Evolutionary conservation across 2,888 invertebrate species (phyloP).

Genomic region (Cephus nigrinus): DNA sequence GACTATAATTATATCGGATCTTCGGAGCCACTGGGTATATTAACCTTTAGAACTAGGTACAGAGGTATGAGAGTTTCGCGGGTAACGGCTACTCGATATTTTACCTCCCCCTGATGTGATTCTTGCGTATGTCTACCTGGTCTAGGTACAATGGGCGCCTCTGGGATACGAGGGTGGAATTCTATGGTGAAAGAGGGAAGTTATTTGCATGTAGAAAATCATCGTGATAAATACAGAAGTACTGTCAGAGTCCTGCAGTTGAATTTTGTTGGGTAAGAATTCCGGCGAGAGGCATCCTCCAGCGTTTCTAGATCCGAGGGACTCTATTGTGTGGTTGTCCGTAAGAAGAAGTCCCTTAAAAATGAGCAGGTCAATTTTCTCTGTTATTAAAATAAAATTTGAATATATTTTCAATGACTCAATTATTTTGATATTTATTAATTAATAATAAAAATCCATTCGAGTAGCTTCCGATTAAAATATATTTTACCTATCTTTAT

Average conservation of each 20-base stretch:
- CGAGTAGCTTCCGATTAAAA: neutral
- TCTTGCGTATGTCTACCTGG: neutral
- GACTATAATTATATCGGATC: constrained; percentile 59
- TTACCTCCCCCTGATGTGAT: neutral
- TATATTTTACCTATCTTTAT: neutral
- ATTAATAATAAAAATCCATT: neutral
- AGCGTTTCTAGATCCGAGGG: neutral
- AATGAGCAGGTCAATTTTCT: neutral
- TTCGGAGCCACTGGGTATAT: constrained; percentile 50
- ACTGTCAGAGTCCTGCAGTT: constrained; percentile 20
- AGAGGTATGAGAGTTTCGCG: neutral
- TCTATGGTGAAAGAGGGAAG: constrained; percentile 31
- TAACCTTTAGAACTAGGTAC: constrained; percentile 16
- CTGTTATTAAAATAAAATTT: neutral
- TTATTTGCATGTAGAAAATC: constrained; percentile 58
- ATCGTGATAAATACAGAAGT: constrained; percentile 51
- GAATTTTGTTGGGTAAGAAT: neutral
- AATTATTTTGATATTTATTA: neutral
- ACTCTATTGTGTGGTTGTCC: neutral
- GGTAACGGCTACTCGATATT: neutral
- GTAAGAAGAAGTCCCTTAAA: neutral
- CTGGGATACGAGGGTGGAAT: constrained; percentile 60
- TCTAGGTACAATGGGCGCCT: constrained; percentile 57
- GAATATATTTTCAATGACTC: neutral
- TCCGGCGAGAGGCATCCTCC: neutral